Conservation (phyloP, 2,797 vertebrate species). For the Trichosurus vulpecula region DNA sequence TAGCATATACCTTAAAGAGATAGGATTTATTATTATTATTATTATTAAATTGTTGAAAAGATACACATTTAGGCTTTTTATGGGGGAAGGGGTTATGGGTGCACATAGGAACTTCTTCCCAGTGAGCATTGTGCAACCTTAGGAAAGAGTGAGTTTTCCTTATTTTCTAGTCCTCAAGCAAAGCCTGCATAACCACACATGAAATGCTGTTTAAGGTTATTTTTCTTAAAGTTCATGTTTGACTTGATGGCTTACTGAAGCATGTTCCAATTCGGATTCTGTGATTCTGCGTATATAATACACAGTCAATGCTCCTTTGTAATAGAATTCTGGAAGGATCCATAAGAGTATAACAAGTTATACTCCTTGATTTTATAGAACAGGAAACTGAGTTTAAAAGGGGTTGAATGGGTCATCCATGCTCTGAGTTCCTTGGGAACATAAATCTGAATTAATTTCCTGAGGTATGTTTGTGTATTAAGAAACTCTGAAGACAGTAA, state of each 20-base stretch:
- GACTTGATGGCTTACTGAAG: neutral
- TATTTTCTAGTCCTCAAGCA: neutral
- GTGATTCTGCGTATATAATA: neutral
- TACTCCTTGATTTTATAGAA: neutral
- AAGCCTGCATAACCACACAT: neutral
- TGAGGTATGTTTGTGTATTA: neutral
- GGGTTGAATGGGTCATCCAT: neutral
- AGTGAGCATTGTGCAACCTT: neutral
- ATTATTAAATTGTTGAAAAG: neutral
- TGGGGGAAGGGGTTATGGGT: neutral
- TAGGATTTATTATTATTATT: too few species aligned
- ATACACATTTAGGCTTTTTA: neutral
- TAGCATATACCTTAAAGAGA: neutral
- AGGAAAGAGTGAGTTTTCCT: neutral
- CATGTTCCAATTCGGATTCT: neutral
- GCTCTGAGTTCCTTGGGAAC: neutral
- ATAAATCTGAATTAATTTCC: neutral
- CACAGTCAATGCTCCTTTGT: neutral
- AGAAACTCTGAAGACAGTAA: neutral
- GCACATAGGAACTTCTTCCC: neutral
- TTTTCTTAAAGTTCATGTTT: neutral
- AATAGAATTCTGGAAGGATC: neutral
- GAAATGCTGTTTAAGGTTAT: neutral
- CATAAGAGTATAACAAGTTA: neutral
- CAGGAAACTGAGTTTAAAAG: neutral